Evolutionary conservation across 2,888 invertebrate genomes (phyloP), one percentile per base, ranked within the genome.

Genomic region (Miltochrista miniata): DNA sequence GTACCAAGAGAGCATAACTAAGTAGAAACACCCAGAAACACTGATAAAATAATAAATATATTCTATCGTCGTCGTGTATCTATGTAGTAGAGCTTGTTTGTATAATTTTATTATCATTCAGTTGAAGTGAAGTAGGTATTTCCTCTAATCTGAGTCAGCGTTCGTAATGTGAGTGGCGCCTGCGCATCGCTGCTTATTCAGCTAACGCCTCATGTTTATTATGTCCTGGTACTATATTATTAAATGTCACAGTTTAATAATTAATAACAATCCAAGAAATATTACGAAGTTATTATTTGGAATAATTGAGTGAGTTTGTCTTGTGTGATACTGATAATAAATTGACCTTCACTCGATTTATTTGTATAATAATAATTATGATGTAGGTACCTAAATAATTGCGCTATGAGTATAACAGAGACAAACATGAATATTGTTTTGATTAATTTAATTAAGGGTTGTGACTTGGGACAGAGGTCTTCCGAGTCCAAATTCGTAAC

Each of bases 61-160:
- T 24, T 24, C 18, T 24, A 24, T 2, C 18, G 18, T 2, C 5
- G 2, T 24, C 5, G 18, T 24, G n/a, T n/a, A n/a, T n/a, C n/a
- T 24, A 24, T 24, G 18, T 24, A 38, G 39, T 45, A 24, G 3
- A 24, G 5, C 18, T 24, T 24, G 18, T 24, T 24, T 24, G 5
- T 5, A 24, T 24, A n/a, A n/a, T n/a, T n/a, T n/a, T n/a, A 24
- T 24, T 24, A 24, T 5, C 18, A 4, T 24, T 24, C 18, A 24
- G 18, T 24, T 24, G 18, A 24, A 24, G 18, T 24, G 18, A 24
- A 24, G 18, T 24, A 24, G 18, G 64, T 59, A 47, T 63, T 83
- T 79, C 76, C 68, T 71, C 72, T 76, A 79, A 68, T 69, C 71
- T 76, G 79, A 74, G 61, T 83, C 81, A 83, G 83, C 83, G 62